Evolutionary conservation across 2,113 vertebrate genomes (phyloP).

Genomic region (Rhizomys pruinosus): DNA sequence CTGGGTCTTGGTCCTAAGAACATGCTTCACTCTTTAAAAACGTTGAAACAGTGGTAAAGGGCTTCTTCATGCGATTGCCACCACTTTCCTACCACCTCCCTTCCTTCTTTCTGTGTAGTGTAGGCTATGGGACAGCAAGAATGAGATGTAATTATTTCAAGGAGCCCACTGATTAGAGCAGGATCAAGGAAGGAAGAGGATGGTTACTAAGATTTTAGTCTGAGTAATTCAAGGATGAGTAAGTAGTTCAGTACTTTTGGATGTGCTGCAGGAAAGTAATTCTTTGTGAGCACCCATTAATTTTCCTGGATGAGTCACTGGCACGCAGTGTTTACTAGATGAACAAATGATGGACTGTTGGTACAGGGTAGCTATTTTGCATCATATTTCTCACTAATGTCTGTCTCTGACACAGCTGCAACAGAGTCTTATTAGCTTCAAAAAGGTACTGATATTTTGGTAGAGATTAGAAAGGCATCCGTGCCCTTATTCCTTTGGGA

Average conservation of each 20-base stretch:
- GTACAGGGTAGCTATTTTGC: not conserved
- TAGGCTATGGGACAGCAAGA: conserved; percentile 3
- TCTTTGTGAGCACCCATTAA: not conserved
- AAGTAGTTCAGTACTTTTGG: not conserved
- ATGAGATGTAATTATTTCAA: not conserved
- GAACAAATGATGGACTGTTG: not conserved
- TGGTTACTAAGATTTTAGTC: conserved; percentile 23
- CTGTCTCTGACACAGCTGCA: not conserved
- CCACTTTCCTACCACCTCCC: no score
- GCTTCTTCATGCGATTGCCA: not conserved
- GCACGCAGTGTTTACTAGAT: not conserved
- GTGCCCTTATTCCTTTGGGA: not conserved
- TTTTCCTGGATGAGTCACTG: conserved; percentile 42
- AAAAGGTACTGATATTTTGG: not conserved
- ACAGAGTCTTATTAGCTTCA: conserved; percentile 12
- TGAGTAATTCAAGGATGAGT: conserved; percentile 41
- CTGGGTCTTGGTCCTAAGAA: conserved; percentile 13
- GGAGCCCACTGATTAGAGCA: not conserved
- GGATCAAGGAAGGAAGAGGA: not conserved
- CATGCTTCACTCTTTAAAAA: conserved; percentile 48
- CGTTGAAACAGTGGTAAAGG: not conserved
- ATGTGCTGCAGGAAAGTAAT: not conserved
- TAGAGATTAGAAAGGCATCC: not conserved
- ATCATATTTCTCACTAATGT: not conserved
- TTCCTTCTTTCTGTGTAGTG: not conserved